Evolutionary conservation across 2,113 vertebrate species (phyloP), one percentile per base, ranked within the genome.

Genomic region (Zapus hudsonius): DNA sequence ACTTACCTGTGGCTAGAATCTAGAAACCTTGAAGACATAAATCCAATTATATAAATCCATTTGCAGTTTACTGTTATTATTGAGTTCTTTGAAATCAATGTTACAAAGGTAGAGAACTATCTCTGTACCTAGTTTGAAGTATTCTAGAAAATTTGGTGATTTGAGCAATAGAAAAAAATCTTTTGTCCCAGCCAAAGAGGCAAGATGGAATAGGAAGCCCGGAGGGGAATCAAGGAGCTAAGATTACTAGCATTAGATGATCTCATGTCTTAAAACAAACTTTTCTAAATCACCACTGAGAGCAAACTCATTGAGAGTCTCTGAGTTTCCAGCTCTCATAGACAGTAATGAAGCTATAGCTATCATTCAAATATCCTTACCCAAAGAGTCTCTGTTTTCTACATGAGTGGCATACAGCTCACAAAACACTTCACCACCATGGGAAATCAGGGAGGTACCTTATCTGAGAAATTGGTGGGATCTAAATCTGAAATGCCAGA

Each of bases 1-100:
- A 89, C 42, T 94, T 84, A 87, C 76, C 74, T 85, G 27, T 78
- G 6, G 7, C 25, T 44, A 81, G 38, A 80, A 84, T 79, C 22
- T 31, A 84, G 12, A 66, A 44, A 47, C 19, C 27, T 73, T 72
- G 42, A 61, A 55, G 11, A 73, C 74, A 80, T 47, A 93, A 63
- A 61, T 69, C 3, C 36, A 40, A 64, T 33, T 81, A 57, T 74
- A 2, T 29, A 76, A 84, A 59, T 0, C 61, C 31, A 63, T 66
- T 36, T 42, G 13, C 25, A 72, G 33, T 73, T 87, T 86, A 29
- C 42, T 69, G 2, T 27, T 86, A 25, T 36, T 66, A 72, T 40
- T n/a, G 13, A 74, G 16, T 36, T 92, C 8, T 52, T 79, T 87
- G 81, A 23, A 4, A 64, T 76, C 47, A 86, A 27, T 69, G 52